Evolutionary conservation across 2,888 invertebrate genomes (phyloP), one percentile per base, ranked within the genome.

Genomic region (Hetaerina titia): DNA sequence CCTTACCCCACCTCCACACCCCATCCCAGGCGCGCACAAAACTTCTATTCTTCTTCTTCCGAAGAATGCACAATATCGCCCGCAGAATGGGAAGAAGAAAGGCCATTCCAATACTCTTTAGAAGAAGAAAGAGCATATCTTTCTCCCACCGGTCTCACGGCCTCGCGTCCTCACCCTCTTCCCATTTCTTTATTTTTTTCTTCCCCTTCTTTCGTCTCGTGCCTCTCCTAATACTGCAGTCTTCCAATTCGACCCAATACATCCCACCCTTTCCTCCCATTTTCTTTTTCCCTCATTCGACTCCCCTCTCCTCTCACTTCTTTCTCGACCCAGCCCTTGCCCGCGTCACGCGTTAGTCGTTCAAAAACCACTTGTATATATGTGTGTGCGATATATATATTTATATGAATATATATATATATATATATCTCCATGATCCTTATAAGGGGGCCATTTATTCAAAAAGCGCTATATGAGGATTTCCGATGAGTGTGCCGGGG

Each of bases 41-140:
- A 92, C 92, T 92, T 92, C 92, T 92, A 92, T 92, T 92, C 92
- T 92, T 92, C 92, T 90, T 90, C 90, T 90, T 90, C 90, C 56
- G 74, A 92, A 92, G 92, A 92, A 92, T 92, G 92, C 92, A 92
- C 92, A 92, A 92, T 92, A 92, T 92, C 92, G 92, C 56, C 92
- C 92, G n/a, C 92, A 92, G 69, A 69, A 92, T 69, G 92, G 92
- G 92, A 81, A 25, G 81, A 92, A 92, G 92, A 92, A 69, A 63
- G 92, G 56, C 92, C 92, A 74, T 92, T 92, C 92, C 92, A 92
- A 92, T 92, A 92, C 64, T 74, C 92, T 92, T 81, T 31, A 81
- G 81, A 81, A 81, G 81, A 92, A 92, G 90, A 90, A 90, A 90
- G 90, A 90, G 92, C 92, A 92, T 92, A 56, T 92, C 69, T 69